Conservation (phyloP, 1,140 invertebrate genomes). For the Lamellibrachia luymesi region DNA sequence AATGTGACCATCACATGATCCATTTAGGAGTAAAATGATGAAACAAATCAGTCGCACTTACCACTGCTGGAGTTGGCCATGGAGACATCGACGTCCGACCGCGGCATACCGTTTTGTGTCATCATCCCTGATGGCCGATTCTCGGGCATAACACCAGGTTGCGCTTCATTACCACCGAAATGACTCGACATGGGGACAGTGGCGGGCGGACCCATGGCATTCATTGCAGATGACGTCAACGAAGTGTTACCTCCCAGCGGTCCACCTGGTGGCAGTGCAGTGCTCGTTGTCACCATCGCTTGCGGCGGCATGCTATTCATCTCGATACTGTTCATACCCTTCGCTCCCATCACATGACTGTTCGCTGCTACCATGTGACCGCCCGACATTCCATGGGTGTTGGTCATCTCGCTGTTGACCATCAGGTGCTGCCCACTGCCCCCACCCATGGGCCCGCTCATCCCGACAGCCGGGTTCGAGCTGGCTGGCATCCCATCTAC, state of each 20-base stretch:
- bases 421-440: not conserved
- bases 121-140: not conserved
- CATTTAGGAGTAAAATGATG: too few species aligned
- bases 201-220: constrained; percentile 1
- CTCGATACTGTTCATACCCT: not conserved
- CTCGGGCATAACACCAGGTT: not conserved
- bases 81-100: not conserved
- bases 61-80: not conserved
- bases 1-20: too few species aligned
- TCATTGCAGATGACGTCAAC: not conserved
- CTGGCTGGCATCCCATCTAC: not conserved
- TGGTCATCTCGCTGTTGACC: constrained; percentile 5
- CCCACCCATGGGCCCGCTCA: constrained; percentile 12
- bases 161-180: not conserved
- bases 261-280: not conserved
- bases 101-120: not conserved
- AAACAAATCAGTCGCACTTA: not conserved
- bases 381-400: constrained; percentile 15
- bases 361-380: constrained; percentile 5
- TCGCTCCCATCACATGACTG: constrained; percentile 15
- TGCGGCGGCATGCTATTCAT: constrained; percentile 16
- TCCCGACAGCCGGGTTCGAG: not conserved
- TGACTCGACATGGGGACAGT: not conserved
- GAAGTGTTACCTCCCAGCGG: not conserved
- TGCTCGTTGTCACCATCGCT: not conserved